A percentile compares a stretch with the other conserved stretches of the same genome.
These are phyloP conservation scores for Trichechus manatus DNA, from an alignment of 2,113 vertebrate species.

Conservation along the genomic window DNA sequence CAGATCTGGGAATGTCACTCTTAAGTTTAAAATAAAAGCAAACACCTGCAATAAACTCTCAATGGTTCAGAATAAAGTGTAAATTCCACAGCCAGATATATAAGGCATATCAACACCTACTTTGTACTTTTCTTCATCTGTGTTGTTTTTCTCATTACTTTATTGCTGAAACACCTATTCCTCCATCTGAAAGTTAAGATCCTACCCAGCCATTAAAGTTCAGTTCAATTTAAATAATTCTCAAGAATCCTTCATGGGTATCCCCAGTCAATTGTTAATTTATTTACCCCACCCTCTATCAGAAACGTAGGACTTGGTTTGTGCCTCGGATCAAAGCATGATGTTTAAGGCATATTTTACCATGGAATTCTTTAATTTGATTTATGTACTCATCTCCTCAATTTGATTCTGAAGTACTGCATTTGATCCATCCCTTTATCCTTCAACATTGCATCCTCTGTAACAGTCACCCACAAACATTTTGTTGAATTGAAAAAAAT, in stretches of 20 bases:
- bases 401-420: not conserved
- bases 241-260: not conserved
- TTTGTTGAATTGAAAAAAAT: not conserved
- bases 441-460: not conserved
- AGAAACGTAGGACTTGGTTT: not conserved
- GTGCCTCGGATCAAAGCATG: constrained; percentile 11
- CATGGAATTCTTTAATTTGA: not conserved
- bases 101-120: not conserved
- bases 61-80: not conserved
- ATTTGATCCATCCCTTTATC: not conserved
- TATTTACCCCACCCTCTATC: not conserved
- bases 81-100: not conserved
- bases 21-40: not conserved
- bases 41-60: not conserved
- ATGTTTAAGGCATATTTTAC: not conserved
- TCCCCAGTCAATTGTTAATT: not conserved
- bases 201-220: not conserved
- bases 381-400: not conserved
- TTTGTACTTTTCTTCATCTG: not conserved
- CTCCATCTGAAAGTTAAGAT: not conserved
- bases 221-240: not conserved
- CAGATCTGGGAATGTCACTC: not conserved
- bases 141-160: not conserved
- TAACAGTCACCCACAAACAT: not conserved
- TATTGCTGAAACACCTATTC: not conserved